phyloP scores from a whole-genome alignment of 2,888 invertebrate genomes.

The Sinelater perroti region DNA sequence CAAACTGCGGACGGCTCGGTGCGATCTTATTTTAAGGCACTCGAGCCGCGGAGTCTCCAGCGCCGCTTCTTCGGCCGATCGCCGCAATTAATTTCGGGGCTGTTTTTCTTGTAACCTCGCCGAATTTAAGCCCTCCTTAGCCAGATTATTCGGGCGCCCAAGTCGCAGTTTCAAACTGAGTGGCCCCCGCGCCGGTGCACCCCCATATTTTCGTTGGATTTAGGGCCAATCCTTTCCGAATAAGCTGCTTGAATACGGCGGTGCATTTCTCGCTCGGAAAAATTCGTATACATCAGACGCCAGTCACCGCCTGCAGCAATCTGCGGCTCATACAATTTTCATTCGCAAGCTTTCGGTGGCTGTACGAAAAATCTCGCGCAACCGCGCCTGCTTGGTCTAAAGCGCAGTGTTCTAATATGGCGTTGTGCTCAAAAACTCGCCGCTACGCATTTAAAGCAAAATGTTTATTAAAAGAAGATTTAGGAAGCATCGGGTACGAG shows the following conservation, averaged over 20 bases:
- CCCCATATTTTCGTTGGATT: conserved; percentile 11
- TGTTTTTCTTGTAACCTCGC: too few species aligned
- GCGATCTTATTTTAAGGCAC: conserved; percentile 18
- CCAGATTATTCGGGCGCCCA: too few species aligned
- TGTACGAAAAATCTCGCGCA: conserved; percentile 18
- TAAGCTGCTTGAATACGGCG: conserved; percentile 24
- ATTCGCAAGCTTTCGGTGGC: conserved; percentile 36
- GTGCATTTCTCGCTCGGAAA: conserved; percentile 32
- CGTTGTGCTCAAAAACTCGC: too few species aligned
- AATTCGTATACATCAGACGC: conserved; percentile 37
- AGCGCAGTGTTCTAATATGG: too few species aligned
- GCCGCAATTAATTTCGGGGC: too few species aligned
- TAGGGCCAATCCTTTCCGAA: conserved; percentile 11
- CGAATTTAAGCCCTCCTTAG: too few species aligned
- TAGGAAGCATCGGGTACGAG: too few species aligned
- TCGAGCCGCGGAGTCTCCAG: not conserved
- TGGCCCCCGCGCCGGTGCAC: not conserved
- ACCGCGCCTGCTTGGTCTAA: conserved; percentile 10
- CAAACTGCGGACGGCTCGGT: conserved; percentile 50
- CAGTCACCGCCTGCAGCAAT: conserved; percentile 45
- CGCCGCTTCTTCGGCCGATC: too few species aligned
- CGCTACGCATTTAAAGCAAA: too few species aligned
- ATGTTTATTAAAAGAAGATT: too few species aligned
- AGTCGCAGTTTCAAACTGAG: conserved; percentile 16
- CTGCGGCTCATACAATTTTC: conserved; percentile 48